Conservation (phyloP, 2,888 invertebrate genomes). For the Cynaeus angustus region DNA sequence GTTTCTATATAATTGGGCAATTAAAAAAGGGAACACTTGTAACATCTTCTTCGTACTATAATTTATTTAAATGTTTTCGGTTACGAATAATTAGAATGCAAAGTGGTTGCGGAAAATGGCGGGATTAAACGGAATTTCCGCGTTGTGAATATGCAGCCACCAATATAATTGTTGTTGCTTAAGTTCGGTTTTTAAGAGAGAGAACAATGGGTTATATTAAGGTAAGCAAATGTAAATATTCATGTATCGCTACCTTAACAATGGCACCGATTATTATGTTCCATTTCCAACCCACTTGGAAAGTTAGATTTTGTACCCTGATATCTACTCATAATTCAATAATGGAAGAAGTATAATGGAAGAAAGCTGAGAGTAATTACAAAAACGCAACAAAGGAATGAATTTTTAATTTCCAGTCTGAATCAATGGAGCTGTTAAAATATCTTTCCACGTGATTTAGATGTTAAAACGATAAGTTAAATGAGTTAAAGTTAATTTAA, state of each 20-base stretch:
- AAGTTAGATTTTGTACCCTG: conserved; percentile 59
- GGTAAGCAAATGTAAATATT: conserved; percentile 64
- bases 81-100: conserved; percentile 31
- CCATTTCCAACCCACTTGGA: conserved; percentile 59
- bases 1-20: conserved; percentile 35
- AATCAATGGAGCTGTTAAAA: conserved; percentile 43
- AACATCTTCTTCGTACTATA: conserved; percentile 36
- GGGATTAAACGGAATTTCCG: conserved; percentile 39
- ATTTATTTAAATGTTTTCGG: conserved; percentile 37
- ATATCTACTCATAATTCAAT: conserved; percentile 52
- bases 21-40: conserved; percentile 37
- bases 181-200: conserved; percentile 60
- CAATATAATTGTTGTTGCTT: conserved; percentile 58
- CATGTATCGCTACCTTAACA: conserved; percentile 60
- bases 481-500: conserved; percentile 57
- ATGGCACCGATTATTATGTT: conserved; percentile 62
- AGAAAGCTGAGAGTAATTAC: conserved; percentile 44
- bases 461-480: conserved; percentile 48
- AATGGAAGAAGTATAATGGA: conserved; percentile 42
- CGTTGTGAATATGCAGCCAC: conserved; percentile 45
- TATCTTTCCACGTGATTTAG: conserved; percentile 45
- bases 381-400: conserved; percentile 46
- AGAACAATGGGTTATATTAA: conserved; percentile 63
- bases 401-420: conserved; percentile 37
- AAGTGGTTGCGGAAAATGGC: conserved; percentile 27